Base-by-base conservation (phyloP, 1,140 invertebrate species). In the Gryllus bimaculatus region DNA sequence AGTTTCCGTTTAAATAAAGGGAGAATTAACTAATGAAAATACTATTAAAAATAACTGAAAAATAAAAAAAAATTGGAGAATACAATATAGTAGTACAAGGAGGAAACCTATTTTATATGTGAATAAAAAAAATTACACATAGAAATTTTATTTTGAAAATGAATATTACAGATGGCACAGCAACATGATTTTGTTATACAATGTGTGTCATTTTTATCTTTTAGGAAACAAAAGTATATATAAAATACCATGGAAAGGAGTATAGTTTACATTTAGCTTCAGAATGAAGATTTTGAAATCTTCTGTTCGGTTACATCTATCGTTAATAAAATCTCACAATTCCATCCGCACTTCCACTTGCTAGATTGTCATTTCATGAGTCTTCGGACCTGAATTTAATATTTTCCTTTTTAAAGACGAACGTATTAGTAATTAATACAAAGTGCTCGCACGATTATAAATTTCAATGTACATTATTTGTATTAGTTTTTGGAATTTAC, bases 61-160 rank as follows among this genome's bases (percentile, higher is more conserved):
- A 2, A 39, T 39, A 39, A 39, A 39, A 39, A 39, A 39, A 39
- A 39, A 39, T 39, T 39, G 26, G 26, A 39, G 26, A 39, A 39
- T 39, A 5, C 26, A 39, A 39, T 5, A 39, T 39, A 39, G 26
- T 5, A 39, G 26, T 39, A 39, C 26, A 39, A 39, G 26, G 5
- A 39, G 26, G 26, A 39, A 39, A 1, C 26, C 26, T 39, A 39
- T 39, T 39, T 39, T 39, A 2, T 39, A 39, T 39, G 26, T 39
- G 5, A 39, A 39, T 39, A 39, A 39, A 39, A 39, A 39, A 39
- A 39, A 39, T 66, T 66, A 66, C 54, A 66, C 54, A 66, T 66
- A 66, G 54, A 66, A 66, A 66, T 66, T 66, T 66, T 66, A 66
- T 66, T 66, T 66, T 66, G 54, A 66, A 66, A 66, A 66, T 66